Base-by-base conservation (phyloP, 2,888 invertebrate genomes). In the Rhynchonema sp. region DNA sequence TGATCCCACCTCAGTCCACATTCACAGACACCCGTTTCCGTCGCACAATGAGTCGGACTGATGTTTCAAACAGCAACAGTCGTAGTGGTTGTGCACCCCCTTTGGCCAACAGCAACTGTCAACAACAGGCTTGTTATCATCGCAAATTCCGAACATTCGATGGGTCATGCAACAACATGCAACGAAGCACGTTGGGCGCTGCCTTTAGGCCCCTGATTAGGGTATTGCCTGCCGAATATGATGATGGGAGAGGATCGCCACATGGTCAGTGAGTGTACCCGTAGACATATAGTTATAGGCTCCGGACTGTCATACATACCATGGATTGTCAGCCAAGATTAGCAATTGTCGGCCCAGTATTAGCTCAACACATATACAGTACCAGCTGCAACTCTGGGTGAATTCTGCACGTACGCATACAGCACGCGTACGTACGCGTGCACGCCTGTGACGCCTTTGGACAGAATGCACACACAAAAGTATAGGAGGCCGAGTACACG, bases 141-240 rank as follows among this genome's bases (percentile, higher is more conserved):
- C 9, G 9, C 25, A 57, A 46, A 57, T 57, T 57, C n/a, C 23
- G 57, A 30, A 30, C 46, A 25, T 57, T 27, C 46, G 57, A 57
- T 57, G 57, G 57, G 25, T 17, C 3, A 3, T 57, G 57, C 27
- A 57, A 57, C 30, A 57, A 57, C 26, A 2, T 30, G 6, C 30
- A 30, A 13, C 29, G 17, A 30, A 3, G 13, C 3, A 25, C 26
- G 13, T 30, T n/a, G 29, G 57, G 57, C 25, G 57, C 57, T 6
- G 57, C 57, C 2, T 38, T 38, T 30, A 30, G 30, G 6, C 30
- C 23, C 2, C 26, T 30, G 29, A n/a, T 23, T 17, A 3, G 57
- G 25, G 2, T 2, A 13, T 30, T 57, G 6, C 30, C 29, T 3
- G 55, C 59, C 3, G 46, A 57, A 22, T 53, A 55, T 26, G n/a